Evolutionary conservation across 2,113 vertebrate genomes (phyloP), one percentile per base, ranked within the genome.

Genomic region (Steatornis caripensis): DNA sequence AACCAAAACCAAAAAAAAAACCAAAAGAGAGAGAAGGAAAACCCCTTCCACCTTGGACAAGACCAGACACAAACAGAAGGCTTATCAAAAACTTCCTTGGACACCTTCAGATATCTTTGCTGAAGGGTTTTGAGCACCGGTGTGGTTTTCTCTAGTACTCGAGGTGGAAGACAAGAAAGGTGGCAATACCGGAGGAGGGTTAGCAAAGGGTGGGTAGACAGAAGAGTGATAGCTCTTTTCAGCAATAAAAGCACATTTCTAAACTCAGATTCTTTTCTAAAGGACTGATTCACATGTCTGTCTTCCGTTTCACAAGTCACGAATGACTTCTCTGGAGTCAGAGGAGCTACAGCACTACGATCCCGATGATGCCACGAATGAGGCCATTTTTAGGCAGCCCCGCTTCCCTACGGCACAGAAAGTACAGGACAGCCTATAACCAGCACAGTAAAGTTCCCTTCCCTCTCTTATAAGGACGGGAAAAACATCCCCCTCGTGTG

Each of bases 361-460:
- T 12, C 5, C 17, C 16, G 23, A 32, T 6, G 60, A 37, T 45
- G 16, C 61, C 65, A 13, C 2, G 43, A 72, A 78, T 2, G 5
- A 55, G 49, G 24, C 26, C 20, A 39, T 36, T 32, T 37, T 7
- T n/a, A 53, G n/a, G 66, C 66, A 76, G 41, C 21, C 27, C 7
- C 29, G 16, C 1, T 30, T 53, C 69, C 51, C 46, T 15, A 5
- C 0, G 2, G 57, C 4, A 21, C 0, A 0, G 0, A 2, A 80
- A 53, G 51, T 10, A 62, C 6, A 27, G 30, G 60, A 41, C 54
- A 76, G 57, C 21, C 54, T 80, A 26, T 6, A 48, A 60, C 22
- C 48, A 58, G 74, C 24, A 76, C 34, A 68, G 58, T 60, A n/a
- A 91, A 94, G 65, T 15, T 32, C 53, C 60, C 29, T 29, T 58